phyloP scores from a whole-genome alignment of 2,113 vertebrate genomes.

The Osmerus eperlanus region DNA sequence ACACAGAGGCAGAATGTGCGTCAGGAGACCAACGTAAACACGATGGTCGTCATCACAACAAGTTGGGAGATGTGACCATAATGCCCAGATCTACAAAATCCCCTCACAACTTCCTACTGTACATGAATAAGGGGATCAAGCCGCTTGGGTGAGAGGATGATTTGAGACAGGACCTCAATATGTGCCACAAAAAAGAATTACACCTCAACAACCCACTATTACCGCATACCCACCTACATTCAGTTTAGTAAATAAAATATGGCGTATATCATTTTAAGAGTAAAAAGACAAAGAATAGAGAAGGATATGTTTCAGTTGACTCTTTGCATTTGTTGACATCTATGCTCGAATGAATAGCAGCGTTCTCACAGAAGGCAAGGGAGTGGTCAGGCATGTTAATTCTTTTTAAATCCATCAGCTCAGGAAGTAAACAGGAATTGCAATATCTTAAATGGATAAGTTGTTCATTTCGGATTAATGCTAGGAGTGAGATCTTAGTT shows the following conservation, averaged over 20 bases:
- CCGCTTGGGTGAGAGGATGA: not conserved
- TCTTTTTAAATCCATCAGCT: not conserved
- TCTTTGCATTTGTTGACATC: slow-evolving; percentile 10
- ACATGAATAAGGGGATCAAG: too few relatives aligned
- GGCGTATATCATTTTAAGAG: not conserved
- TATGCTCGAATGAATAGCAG: slow-evolving; percentile 25
- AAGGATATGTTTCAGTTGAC: slow-evolving; percentile 9
- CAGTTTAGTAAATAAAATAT: slow-evolving; percentile 22
- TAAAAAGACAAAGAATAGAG: not conserved
- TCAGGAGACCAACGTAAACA: slow-evolving; percentile 13
- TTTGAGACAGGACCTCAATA: not conserved
- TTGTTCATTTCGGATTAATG: not conserved
- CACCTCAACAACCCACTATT: not conserved
- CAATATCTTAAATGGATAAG: not conserved
- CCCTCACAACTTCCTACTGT: too few relatives aligned
- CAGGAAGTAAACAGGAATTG: not conserved
- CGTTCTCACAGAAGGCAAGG: slow-evolving; percentile 5
- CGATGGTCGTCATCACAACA: too few relatives aligned
- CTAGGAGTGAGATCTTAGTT: not conserved
- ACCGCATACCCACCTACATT: slow-evolving; percentile 1
- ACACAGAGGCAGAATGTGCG: slow-evolving; percentile 18
- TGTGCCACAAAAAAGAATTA: not conserved
- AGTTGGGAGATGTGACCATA: too few relatives aligned
- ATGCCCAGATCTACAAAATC: too few relatives aligned
- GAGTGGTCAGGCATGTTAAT: not conserved